Conservation (phyloP, 2,113 vertebrate genomes). For the Marmota flaviventris region DNA sequence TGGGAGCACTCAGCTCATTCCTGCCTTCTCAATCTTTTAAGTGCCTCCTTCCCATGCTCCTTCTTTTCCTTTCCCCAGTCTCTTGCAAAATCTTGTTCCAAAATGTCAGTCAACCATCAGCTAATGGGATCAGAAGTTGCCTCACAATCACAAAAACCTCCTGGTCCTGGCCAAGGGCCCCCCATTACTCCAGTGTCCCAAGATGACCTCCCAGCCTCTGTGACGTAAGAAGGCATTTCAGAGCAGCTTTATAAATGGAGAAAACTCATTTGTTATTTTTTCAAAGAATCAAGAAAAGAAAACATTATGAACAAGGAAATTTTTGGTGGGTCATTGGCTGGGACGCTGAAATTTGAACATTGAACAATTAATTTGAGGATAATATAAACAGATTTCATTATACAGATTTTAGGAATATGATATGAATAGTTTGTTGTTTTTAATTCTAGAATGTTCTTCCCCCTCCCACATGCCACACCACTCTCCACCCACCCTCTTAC, state of each 20-base stretch:
- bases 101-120: slow-evolving; percentile 80
- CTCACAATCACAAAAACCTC: slow-evolving; percentile 72
- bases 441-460: slow-evolving; percentile 56
- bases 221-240: slow-evolving; percentile 70
- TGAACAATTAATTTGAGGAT: slow-evolving; percentile 71
- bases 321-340: slow-evolving; percentile 65
- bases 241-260: slow-evolving; percentile 69
- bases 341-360: slow-evolving; percentile 71
- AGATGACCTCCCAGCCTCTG: slow-evolving; percentile 62
- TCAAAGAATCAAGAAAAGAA: slow-evolving; percentile 69
- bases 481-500: background rate
- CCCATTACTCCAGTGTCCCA: slow-evolving; percentile 59
- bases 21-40: slow-evolving; percentile 54
- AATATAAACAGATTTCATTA: slow-evolving; percentile 75
- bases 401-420: slow-evolving; percentile 69
- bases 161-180: slow-evolving; percentile 37
- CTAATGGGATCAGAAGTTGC: slow-evolving; percentile 79
- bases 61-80: slow-evolving; percentile 73
- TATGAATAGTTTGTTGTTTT: slow-evolving; percentile 68
- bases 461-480: background rate
- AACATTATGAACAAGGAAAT: slow-evolving; percentile 72
- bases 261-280: slow-evolving; percentile 65
- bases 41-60: slow-evolving; percentile 62
- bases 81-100: slow-evolving; percentile 79
- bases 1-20: slow-evolving; percentile 61